Evolutionary conservation across 2,888 invertebrate genomes (phyloP).

Genomic region (Pterostichus madidus): DNA sequence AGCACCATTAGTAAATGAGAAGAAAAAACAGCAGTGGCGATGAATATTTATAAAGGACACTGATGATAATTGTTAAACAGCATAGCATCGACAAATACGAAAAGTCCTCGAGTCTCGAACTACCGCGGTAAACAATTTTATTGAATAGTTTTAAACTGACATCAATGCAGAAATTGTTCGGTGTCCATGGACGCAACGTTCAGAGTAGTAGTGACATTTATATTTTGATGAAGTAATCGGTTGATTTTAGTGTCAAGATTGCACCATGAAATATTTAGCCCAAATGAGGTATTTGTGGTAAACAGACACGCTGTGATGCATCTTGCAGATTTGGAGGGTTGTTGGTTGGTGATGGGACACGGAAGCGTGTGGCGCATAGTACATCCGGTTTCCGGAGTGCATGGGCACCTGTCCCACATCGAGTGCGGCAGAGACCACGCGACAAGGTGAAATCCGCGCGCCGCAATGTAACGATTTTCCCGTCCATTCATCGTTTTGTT

Average conservation of each 20-base stretch:
- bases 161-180: slow-evolving; percentile 3
- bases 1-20: slow-evolving; percentile 62
- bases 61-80: slow-evolving; percentile 56
- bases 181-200: not conserved
- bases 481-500: slow-evolving; percentile 74
- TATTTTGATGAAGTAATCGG: slow-evolving; percentile 35
- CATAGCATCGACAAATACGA: slow-evolving; percentile 57
- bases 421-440: slow-evolving; percentile 17
- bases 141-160: slow-evolving; percentile 28
- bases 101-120: slow-evolving; percentile 46
- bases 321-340: not conserved
- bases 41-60: slow-evolving; percentile 63
- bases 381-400: slow-evolving; percentile 10
- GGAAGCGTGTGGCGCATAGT: not conserved
- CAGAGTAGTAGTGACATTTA: slow-evolving; percentile 1
- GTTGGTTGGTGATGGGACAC: not conserved
- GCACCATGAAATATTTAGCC: slow-evolving; percentile 12
- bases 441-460: slow-evolving; percentile 62
- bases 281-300: slow-evolving; percentile 32
- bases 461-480: slow-evolving; percentile 68
- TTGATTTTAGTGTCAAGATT: slow-evolving; percentile 26
- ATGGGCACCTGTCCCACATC: slow-evolving; percentile 52
- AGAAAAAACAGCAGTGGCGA: slow-evolving; percentile 52
- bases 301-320: not conserved
- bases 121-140: slow-evolving; percentile 40